Percentiles rank a stretch among this genome's conserved stretches.
Conservation (phyloP, 2,113 vertebrate species). For the Paradoxurus hermaphroditus region DNA sequence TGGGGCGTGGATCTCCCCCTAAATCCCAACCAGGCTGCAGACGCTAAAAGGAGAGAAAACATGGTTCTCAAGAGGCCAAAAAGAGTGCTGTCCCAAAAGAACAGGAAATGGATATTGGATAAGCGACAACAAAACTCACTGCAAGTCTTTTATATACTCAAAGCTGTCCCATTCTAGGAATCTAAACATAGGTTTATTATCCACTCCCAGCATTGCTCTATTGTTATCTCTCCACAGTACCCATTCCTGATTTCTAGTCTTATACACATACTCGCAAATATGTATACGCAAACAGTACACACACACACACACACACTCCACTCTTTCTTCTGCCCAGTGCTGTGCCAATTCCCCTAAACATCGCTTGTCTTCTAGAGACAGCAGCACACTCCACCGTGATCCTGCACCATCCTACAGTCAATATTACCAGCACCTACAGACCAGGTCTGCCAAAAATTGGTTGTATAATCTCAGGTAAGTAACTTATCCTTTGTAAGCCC, state of each 20-base stretch:
- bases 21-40: not conserved
- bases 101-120: not conserved
- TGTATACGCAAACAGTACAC: not conserved
- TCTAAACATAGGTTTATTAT: not conserved
- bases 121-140: not conserved
- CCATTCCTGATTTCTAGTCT: not conserved
- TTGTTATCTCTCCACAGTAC: not conserved
- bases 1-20: not conserved
- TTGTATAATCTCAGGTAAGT: not conserved
- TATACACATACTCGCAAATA: not conserved
- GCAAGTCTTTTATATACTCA: not conserved
- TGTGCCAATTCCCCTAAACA: not conserved
- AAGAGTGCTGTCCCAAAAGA: not conserved
- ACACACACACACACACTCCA: not conserved
- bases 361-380: not conserved
- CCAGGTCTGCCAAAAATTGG: not conserved
- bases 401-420: not conserved
- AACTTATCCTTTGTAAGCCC: not conserved
- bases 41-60: not conserved
- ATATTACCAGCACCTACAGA: not conserved
- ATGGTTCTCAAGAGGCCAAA: not conserved
- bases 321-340: not conserved
- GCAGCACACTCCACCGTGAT: accelerated
- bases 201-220: not conserved
- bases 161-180: not conserved